These are phyloP conservation scores for Danio rerio DNA, from an alignment of 2,113 vertebrate genomes.

Conservation along the genomic window DNA sequence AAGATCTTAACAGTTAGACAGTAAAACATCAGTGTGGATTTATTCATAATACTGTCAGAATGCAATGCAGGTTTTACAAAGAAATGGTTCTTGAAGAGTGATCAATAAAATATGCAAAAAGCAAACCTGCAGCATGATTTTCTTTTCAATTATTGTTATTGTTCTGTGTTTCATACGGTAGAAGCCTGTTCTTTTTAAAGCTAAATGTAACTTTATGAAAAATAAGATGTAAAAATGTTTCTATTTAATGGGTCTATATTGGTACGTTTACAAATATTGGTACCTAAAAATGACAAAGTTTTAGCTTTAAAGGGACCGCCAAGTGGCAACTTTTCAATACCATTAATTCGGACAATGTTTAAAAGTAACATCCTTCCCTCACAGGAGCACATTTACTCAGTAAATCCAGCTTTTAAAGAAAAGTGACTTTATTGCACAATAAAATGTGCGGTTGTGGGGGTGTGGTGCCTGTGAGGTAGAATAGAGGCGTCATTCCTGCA, in stretches of 20 bases:
- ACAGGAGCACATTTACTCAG: conserved; percentile 2
- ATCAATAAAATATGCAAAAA: background rate
- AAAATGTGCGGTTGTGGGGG: conserved; percentile 15
- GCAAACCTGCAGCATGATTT: background rate
- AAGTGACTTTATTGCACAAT: conserved; percentile 10
- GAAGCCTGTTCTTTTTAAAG: background rate
- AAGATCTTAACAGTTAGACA: background rate
- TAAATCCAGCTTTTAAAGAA: conserved; percentile 20
- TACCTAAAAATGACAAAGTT: too few relatives aligned
- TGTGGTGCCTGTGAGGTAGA: conserved; percentile 21
- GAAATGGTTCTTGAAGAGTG: background rate
- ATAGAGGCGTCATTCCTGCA: conserved; percentile 16
- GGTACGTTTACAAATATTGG: too few relatives aligned
- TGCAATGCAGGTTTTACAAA: background rate
- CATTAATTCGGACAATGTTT: background rate
- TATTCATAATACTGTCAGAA: background rate
- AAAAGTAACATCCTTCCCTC: background rate
- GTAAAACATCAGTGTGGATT: background rate
- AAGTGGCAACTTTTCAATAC: too few relatives aligned
- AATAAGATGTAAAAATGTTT: too few relatives aligned
- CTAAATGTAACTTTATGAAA: too few relatives aligned
- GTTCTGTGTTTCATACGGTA: background rate
- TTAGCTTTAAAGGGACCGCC: too few relatives aligned
- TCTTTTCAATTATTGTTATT: background rate
- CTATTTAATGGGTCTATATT: too few relatives aligned